A percentile compares a stretch with the other conserved stretches of the same genome.
phyloP scores from a whole-genome alignment of 2,888 invertebrate genomes.

The Drosophila colorata region DNA sequence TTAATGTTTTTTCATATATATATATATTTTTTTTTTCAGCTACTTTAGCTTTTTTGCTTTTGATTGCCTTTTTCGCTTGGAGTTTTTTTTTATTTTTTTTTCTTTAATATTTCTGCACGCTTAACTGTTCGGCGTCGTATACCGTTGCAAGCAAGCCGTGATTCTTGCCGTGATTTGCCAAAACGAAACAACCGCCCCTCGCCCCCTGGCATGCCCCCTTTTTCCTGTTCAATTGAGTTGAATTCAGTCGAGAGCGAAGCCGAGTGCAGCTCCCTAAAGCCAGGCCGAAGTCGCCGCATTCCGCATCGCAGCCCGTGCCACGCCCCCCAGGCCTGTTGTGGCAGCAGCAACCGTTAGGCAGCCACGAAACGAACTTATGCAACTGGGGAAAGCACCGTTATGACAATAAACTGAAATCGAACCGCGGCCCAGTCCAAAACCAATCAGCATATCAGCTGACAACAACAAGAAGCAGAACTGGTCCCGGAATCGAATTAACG shows the following conservation, averaged over 20 bases:
- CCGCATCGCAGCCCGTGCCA: conserved; percentile 7
- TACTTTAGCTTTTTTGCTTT: conserved; percentile 36
- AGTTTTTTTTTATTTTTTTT: conserved; percentile 42
- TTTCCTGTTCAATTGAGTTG: conserved; percentile 21
- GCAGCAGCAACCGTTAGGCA: conserved; percentile 37
- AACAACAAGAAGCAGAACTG: conserved; percentile 17
- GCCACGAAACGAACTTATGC: conserved; percentile 16
- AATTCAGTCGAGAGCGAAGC: conserved; percentile 1
- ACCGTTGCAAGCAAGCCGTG: conserved; percentile 68
- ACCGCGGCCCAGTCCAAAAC: conserved; percentile 21
- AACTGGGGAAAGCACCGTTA: conserved; percentile 49
- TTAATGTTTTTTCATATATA: conserved; percentile 42
- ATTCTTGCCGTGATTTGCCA: conserved; percentile 71
- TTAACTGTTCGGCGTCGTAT: conserved; percentile 71
- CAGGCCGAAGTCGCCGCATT: conserved; percentile 9
- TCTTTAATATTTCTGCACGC: conserved; percentile 71
- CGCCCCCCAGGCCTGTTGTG: background rate
- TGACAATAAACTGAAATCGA: conserved; percentile 57
- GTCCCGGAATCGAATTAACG: conserved; percentile 23
- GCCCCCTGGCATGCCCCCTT: background rate
- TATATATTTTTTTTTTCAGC: conserved; percentile 33
- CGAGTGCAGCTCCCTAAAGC: conserved; percentile 14
- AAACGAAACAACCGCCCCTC: conserved; percentile 43
- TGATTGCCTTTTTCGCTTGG: conserved; percentile 44
- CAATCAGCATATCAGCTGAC: conserved; percentile 23